Percentiles rank a stretch among this genome's conserved stretches.
These are phyloP conservation scores for Botia kubotai DNA, from an alignment of 2,797 vertebrate genomes.

Conservation along the genomic window DNA sequence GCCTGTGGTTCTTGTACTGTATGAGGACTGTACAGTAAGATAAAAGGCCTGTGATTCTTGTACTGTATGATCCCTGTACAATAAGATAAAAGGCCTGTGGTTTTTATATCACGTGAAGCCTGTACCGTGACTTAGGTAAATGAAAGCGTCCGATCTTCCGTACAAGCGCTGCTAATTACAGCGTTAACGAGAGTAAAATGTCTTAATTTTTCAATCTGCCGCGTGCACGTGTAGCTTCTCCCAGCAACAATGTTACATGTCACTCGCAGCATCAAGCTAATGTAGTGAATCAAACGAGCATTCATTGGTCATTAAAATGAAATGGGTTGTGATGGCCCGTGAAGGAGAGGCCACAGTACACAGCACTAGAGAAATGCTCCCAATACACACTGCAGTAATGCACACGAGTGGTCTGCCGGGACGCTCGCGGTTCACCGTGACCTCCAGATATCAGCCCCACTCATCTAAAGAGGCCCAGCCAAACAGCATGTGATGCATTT, in stretches of 20 bases:
- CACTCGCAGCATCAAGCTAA: constrained; percentile 60
- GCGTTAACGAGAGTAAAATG: constrained; percentile 55
- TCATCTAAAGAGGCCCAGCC: constrained; percentile 14
- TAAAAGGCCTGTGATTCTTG: too few species aligned
- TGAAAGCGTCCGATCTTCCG: background rate
- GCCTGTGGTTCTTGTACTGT: background rate
- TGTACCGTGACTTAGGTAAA: background rate
- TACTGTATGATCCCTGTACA: background rate
- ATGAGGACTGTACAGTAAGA: too few species aligned
- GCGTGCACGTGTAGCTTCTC: constrained; percentile 28
- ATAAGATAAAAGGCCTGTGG: background rate
- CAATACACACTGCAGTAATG: constrained; percentile 28
- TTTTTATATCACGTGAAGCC: background rate
- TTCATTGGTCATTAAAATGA: constrained; percentile 67
- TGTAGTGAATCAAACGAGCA: constrained; percentile 68
- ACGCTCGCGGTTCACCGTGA: constrained; percentile 11
- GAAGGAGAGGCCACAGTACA: constrained; percentile 45
- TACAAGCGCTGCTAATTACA: constrained; percentile 47
- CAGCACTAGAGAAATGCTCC: constrained; percentile 23
- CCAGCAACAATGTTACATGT: constrained; percentile 63
- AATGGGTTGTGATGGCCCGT: constrained; percentile 51
- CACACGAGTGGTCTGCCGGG: constrained; percentile 20
- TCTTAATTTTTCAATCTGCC: constrained; percentile 54
- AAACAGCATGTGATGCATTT: background rate
- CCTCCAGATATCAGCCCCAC: constrained; percentile 33